Conservation (phyloP, 1,140 invertebrate species). For the Drosophila virilis region DNA sequence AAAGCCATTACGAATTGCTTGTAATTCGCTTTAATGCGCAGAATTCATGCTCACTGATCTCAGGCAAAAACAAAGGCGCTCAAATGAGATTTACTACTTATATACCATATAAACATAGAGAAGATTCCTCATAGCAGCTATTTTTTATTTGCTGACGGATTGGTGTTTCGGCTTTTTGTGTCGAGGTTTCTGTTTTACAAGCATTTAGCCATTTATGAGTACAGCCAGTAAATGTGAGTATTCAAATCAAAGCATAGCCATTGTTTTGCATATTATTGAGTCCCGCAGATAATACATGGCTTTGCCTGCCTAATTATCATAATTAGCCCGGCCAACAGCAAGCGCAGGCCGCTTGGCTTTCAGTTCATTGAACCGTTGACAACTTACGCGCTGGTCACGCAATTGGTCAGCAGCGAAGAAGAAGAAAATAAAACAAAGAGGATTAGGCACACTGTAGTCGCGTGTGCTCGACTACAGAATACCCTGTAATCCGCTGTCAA, state of each 20-base stretch:
- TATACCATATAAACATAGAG: too few relatives aligned
- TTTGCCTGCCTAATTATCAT: slow-evolving; percentile 65
- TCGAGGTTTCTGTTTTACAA: neutral
- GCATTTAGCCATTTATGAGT: slow-evolving; percentile 4
- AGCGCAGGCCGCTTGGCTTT: slow-evolving; percentile 1
- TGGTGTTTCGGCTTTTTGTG: neutral
- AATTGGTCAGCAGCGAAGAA: slow-evolving; percentile 58
- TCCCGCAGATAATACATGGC: slow-evolving; percentile 19
- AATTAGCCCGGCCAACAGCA: slow-evolving; percentile 57
- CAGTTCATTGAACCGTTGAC: slow-evolving; percentile 68
- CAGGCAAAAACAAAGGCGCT: neutral
- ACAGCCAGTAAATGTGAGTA: slow-evolving; percentile 13
- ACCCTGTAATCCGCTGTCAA: too few relatives aligned
- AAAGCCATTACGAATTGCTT: slow-evolving; percentile 19
- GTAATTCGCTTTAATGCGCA: slow-evolving; percentile 21
- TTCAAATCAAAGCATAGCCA: slow-evolving; percentile 61
- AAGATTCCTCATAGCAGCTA: too few relatives aligned
- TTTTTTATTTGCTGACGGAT: neutral
- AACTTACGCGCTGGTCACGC: slow-evolving; percentile 45
- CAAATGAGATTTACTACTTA: too few relatives aligned
- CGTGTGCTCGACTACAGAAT: too few relatives aligned
- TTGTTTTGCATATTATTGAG: slow-evolving; percentile 60
- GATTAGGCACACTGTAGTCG: too few relatives aligned
- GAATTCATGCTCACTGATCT: slow-evolving; percentile 31
- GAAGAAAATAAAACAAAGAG: slow-evolving; percentile 8